phyloP scores from a whole-genome alignment of 2,797 vertebrate species.

The Sandelia bainsii region DNA sequence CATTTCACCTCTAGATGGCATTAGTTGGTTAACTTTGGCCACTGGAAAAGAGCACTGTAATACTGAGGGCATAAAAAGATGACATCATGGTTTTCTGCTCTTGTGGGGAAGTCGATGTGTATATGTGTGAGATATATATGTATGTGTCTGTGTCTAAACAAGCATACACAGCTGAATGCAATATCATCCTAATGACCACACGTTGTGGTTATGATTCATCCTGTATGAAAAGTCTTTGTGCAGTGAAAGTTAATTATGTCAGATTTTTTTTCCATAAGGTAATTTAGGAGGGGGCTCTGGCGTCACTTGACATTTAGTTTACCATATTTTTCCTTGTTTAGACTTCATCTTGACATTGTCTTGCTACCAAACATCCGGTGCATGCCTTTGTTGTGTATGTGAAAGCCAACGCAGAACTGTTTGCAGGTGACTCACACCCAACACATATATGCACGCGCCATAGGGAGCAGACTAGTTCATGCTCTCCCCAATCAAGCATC shows the following conservation, averaged over 20 bases:
- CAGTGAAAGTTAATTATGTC: conserved; percentile 64
- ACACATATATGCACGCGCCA: conserved; percentile 27
- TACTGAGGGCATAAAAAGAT: conserved; percentile 75
- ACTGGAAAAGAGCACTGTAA: conserved; percentile 58
- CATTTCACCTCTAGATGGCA: conserved; percentile 77
- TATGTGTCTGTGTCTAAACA: conserved; percentile 50
- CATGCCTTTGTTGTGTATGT: conserved; percentile 27
- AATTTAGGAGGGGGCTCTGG: conserved; percentile 62
- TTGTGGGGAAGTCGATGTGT: conserved; percentile 69
- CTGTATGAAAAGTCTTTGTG: conserved; percentile 46
- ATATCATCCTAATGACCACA: conserved; percentile 61
- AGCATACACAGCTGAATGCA: conserved; percentile 59
- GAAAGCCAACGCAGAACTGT: conserved; percentile 35
- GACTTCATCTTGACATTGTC: conserved; percentile 60
- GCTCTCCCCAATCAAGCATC: conserved; percentile 61
- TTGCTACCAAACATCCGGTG: conserved; percentile 43
- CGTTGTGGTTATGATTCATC: conserved; percentile 64
- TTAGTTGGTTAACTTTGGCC: conserved; percentile 67
- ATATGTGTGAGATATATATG: conserved; percentile 39
- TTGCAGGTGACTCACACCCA: conserved; percentile 67
- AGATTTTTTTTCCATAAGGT: conserved; percentile 66
- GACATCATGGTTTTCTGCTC: conserved; percentile 81
- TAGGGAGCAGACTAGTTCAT: conserved; percentile 46
- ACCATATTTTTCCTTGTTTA: conserved; percentile 58
- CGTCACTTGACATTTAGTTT: conserved; percentile 67